A percentile compares a stretch with the other conserved stretches of the same genome.
These are phyloP conservation scores for Hypotaenidia philippensis DNA, from an alignment of 2,797 vertebrate genomes.

Conservation along the genomic window DNA sequence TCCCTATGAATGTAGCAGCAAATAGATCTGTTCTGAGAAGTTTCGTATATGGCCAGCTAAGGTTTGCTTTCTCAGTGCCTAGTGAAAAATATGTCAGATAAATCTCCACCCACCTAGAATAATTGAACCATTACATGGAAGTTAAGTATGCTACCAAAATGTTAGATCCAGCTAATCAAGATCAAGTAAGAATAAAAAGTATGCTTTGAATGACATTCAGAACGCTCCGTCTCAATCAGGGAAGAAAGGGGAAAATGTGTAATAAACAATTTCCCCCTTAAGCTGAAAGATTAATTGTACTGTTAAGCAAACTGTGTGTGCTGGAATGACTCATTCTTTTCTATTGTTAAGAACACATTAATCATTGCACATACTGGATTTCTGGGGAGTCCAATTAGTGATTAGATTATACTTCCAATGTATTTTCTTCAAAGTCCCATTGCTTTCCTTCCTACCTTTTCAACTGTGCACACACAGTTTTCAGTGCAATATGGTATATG, in stretches of 20 bases:
- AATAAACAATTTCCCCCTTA: conserved; percentile 41
- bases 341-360: conserved; percentile 48
- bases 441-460: conserved; percentile 54
- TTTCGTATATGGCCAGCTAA: not conserved
- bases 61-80: not conserved
- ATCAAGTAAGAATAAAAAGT: conserved; percentile 1
- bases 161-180: conserved; percentile 39
- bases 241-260: conserved; percentile 6
- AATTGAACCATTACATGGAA: conserved; percentile 27
- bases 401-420: conserved; percentile 48
- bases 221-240: conserved; percentile 17
- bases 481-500: not conserved
- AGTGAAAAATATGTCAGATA: conserved; percentile 6
- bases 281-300: conserved; percentile 66
- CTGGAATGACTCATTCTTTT: conserved; percentile 51
- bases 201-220: conserved; percentile 6
- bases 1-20: not conserved
- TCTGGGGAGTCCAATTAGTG: conserved; percentile 63
- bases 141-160: conserved; percentile 24
- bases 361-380: conserved; percentile 52
- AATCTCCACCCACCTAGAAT: not conserved
- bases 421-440: conserved; percentile 35
- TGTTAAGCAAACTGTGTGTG: conserved; percentile 36
- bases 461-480: not conserved
- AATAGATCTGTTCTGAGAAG: not conserved